A percentile compares a stretch with the other conserved stretches of the same genome.
Evolutionary conservation across 2,113 vertebrate genomes (phyloP).

Genomic region (Dinomys branickii): DNA sequence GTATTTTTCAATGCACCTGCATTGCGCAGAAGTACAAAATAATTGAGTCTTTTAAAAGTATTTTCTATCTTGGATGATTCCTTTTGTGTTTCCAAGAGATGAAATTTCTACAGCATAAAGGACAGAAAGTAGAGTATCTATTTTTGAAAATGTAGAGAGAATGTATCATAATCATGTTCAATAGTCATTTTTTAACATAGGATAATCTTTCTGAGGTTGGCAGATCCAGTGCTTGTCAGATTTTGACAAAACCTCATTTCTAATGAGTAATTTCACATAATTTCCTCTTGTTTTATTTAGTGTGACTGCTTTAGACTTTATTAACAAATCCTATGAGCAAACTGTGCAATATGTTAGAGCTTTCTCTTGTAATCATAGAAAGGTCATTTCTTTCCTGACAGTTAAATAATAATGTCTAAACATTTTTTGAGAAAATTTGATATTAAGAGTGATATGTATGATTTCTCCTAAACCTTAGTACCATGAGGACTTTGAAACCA

Average conservation of each 20-base stretch:
- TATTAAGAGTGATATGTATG: background rate
- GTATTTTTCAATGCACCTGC: slow-evolving; percentile 58
- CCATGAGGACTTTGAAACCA: background rate
- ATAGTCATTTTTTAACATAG: slow-evolving; percentile 40
- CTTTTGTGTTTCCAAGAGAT: slow-evolving; percentile 21
- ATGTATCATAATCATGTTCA: slow-evolving; percentile 18
- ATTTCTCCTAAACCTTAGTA: background rate
- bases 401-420: slow-evolving; percentile 8
- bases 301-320: background rate
- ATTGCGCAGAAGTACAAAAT: slow-evolving; percentile 31
- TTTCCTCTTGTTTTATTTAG: background rate
- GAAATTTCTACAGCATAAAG: slow-evolving; percentile 22
- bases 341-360: background rate
- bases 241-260: background rate
- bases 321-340: background rate
- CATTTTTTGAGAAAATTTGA: background rate
- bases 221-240: background rate
- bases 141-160: slow-evolving; percentile 43
- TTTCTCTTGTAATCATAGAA: background rate
- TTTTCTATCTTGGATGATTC: slow-evolving; percentile 42
- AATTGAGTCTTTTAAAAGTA: slow-evolving; percentile 61
- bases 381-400: background rate
- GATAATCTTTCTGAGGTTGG: background rate
- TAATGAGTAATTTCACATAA: background rate
- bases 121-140: background rate